A percentile compares a stretch with the other conserved stretches of the same genome.
These are phyloP conservation scores for Xylota sylvarum DNA, from an alignment of 2,888 invertebrate genomes.

Conservation along the genomic window DNA sequence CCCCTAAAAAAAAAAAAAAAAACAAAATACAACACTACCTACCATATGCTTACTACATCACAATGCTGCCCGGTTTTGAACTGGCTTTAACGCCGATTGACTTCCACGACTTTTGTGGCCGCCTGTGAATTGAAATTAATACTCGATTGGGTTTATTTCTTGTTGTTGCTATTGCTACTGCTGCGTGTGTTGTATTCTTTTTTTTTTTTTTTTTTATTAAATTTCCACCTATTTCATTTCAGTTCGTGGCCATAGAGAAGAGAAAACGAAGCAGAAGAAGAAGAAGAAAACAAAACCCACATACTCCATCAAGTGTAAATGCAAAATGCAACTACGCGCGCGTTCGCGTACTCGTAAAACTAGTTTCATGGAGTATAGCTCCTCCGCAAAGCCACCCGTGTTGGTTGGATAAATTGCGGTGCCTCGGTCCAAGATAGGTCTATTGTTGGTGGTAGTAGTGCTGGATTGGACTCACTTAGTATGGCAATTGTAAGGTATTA, in stretches of 20 bases:
- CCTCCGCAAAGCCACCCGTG: slow-evolving; percentile 59
- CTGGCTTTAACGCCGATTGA: slow-evolving; percentile 77
- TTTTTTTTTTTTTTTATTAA: slow-evolving; percentile 40
- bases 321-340: slow-evolving; percentile 69
- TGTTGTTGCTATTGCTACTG: slow-evolving; percentile 27
- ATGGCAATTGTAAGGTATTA: slow-evolving; percentile 67
- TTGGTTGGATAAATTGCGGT: slow-evolving; percentile 25
- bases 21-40: background rate
- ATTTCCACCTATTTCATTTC: slow-evolving; percentile 63
- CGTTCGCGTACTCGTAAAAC: slow-evolving; percentile 35
- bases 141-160: slow-evolving; percentile 69
- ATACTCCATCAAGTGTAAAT: slow-evolving; percentile 76
- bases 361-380: slow-evolving; percentile 36
- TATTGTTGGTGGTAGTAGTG: slow-evolving; percentile 28
- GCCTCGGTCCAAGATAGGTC: slow-evolving; percentile 35
- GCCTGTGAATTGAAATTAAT: slow-evolving; percentile 76
- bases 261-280: slow-evolving; percentile 21
- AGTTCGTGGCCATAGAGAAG: slow-evolving; percentile 40
- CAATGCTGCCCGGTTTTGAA: slow-evolving; percentile 71
- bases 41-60: slow-evolving; percentile 36
- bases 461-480: slow-evolving; percentile 59
- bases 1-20: background rate
- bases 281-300: slow-evolving; percentile 72
- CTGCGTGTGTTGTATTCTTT: slow-evolving; percentile 10
- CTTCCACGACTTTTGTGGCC: slow-evolving; percentile 75